phyloP scores from a whole-genome alignment of 2,888 invertebrate genomes.

The Callinectes sapidus region DNA sequence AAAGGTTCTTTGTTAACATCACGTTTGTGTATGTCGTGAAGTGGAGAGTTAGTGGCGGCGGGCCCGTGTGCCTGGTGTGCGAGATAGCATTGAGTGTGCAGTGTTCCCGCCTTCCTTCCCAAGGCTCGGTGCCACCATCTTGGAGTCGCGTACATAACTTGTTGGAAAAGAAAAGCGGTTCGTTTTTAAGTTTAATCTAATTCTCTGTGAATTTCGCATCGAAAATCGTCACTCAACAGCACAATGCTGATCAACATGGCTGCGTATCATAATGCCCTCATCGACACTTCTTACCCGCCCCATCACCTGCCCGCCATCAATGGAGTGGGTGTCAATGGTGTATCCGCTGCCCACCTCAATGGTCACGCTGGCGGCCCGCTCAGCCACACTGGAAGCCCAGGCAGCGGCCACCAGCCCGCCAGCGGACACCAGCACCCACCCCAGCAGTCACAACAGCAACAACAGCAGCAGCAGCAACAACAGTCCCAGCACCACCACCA shows the following conservation, averaged over 20 bases:
- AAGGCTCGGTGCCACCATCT: slow-evolving; percentile 38
- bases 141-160: slow-evolving; percentile 42
- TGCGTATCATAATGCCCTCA: slow-evolving; percentile 72
- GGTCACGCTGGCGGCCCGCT: slow-evolving; percentile 71
- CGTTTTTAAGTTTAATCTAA: slow-evolving; percentile 27
- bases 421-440: slow-evolving; percentile 56
- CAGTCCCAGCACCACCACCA: slow-evolving; percentile 64
- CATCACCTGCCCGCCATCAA: slow-evolving; percentile 69
- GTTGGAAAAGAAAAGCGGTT: slow-evolving; percentile 38
- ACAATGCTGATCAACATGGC: slow-evolving; percentile 73
- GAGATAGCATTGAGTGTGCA: slow-evolving; percentile 51
- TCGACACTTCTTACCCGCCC: slow-evolving; percentile 71
- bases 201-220: neutral
- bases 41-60: slow-evolving; percentile 46
- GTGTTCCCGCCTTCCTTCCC: slow-evolving; percentile 42
- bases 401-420: slow-evolving; percentile 62
- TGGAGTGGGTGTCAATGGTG: slow-evolving; percentile 69
- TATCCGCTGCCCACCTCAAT: slow-evolving; percentile 70
- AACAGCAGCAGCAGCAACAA: slow-evolving; percentile 60
- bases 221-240: slow-evolving; percentile 53
- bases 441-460: slow-evolving; percentile 62
- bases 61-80: slow-evolving; percentile 44
- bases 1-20: slow-evolving; percentile 50
- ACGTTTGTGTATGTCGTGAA: slow-evolving; percentile 54
- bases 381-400: slow-evolving; percentile 65